Conservation (phyloP, 2,113 vertebrate species). For the Neolamprologus caudopunctatus region DNA sequence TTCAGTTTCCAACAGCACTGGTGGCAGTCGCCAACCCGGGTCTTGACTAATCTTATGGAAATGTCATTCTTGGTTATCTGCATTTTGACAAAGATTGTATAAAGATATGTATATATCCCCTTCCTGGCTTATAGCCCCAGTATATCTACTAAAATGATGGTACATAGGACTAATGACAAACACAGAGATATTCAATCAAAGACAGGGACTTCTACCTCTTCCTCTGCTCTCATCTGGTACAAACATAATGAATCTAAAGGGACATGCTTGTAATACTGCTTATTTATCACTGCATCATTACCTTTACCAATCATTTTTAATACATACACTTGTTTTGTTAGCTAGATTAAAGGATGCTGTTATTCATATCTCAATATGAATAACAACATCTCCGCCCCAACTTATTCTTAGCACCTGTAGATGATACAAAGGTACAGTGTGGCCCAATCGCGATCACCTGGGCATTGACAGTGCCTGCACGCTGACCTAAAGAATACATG, state of each 20-base stretch:
- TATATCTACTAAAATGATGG: background rate
- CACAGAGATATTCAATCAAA: background rate
- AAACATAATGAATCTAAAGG: background rate
- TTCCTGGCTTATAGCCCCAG: background rate
- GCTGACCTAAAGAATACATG: background rate
- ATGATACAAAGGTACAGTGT: background rate
- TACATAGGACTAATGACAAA: background rate
- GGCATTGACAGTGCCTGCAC: background rate
- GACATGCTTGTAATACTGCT: background rate
- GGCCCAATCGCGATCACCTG: background rate
- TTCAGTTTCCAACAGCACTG: background rate
- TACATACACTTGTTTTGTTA: background rate
- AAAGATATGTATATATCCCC: background rate
- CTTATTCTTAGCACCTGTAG: background rate
- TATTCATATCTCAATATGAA: background rate
- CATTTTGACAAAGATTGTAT: background rate
- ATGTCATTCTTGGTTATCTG: background rate
- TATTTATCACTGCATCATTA: background rate
- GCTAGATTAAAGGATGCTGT: background rate
- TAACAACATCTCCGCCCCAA: fast-evolving
- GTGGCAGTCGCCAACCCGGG: background rate
- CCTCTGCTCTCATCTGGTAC: background rate
- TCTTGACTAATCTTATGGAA: background rate
- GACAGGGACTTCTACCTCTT: background rate
- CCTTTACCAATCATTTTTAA: background rate